Conservation (phyloP, 2,113 vertebrate species). For the Coregonus clupeaformis region DNA sequence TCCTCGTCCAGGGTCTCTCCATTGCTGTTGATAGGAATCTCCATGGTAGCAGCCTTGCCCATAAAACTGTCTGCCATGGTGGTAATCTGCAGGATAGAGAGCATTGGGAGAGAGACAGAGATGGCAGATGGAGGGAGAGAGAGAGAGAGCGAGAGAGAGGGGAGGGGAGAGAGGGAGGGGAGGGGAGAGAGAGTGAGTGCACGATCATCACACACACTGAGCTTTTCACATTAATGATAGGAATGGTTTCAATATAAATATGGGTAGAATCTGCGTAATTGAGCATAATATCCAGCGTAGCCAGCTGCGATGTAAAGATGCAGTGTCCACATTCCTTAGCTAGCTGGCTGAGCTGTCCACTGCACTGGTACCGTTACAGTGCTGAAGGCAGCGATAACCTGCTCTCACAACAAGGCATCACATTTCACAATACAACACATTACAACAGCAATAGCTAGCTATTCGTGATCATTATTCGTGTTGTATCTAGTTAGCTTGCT, state of each 20-base stretch:
- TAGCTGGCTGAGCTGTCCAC: no score
- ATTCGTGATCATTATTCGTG: no score
- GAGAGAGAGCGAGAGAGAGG: no score
- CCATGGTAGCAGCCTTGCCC: slow-evolving; percentile 97
- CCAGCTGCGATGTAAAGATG: no score
- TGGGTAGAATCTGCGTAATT: no score
- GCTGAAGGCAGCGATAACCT: no score
- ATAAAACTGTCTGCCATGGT: slow-evolving; percentile 92
- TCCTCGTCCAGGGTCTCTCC: slow-evolving; percentile 89
- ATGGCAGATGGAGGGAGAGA: no score
- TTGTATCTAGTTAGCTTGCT: no score
- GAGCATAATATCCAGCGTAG: no score
- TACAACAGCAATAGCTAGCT: background rate
- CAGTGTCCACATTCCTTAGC: no score
- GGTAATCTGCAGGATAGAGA: slow-evolving; percentile 9
- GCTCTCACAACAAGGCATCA: background rate
- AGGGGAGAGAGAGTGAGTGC: slow-evolving; percentile 36
- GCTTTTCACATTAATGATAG: background rate
- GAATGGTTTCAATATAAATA: background rate
- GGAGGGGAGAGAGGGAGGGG: slow-evolving; percentile 34
- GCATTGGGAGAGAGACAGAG: no score
- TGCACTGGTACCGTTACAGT: no score
- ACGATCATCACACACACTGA: background rate
- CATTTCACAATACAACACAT: background rate
- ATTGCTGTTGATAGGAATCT: slow-evolving; percentile 96